A percentile compares a stretch with the other conserved stretches of the same genome.
Conservation (phyloP, 2,797 vertebrate species). For the Tiaroga cobitis region DNA sequence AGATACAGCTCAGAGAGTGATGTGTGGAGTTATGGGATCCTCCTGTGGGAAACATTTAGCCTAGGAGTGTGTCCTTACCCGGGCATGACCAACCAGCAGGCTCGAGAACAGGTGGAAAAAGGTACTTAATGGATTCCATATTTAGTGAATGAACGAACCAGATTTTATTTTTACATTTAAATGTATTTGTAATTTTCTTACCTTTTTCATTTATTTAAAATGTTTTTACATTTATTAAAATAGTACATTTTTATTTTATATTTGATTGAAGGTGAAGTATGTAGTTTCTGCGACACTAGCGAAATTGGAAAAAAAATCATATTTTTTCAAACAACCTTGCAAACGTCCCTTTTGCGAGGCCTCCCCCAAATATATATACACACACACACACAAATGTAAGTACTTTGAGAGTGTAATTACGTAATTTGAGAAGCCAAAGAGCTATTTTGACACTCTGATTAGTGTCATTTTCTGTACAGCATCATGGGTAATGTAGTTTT, state of each 20-base stretch:
- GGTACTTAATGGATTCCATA: slow-evolving; percentile 71
- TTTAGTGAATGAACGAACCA: neutral
- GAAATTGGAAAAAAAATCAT: neutral
- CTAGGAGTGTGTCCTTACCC: slow-evolving; percentile 95
- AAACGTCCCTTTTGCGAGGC: neutral
- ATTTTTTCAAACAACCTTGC: neutral
- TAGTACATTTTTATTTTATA: neutral
- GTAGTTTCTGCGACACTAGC: neutral
- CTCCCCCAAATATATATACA: too few relatives aligned
- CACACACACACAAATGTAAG: too few relatives aligned
- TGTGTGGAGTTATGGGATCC: slow-evolving; percentile 95
- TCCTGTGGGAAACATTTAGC: slow-evolving; percentile 98
- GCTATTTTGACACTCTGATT: too few relatives aligned
- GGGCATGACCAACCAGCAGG: slow-evolving; percentile 98
- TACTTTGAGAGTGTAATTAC: too few relatives aligned
- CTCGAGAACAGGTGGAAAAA: slow-evolving; percentile 96
- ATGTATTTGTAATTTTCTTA: too few relatives aligned
- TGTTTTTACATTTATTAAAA: neutral
- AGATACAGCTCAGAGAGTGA: slow-evolving; percentile 98
- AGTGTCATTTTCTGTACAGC: neutral
- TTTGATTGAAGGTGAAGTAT: neutral
- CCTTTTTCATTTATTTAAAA: neutral
- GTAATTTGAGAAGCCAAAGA: too few relatives aligned
- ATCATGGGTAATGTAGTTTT: neutral
- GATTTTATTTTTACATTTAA: neutral